Conservation (phyloP, 2,888 invertebrate genomes). For the Trichopoda pennipes region DNA sequence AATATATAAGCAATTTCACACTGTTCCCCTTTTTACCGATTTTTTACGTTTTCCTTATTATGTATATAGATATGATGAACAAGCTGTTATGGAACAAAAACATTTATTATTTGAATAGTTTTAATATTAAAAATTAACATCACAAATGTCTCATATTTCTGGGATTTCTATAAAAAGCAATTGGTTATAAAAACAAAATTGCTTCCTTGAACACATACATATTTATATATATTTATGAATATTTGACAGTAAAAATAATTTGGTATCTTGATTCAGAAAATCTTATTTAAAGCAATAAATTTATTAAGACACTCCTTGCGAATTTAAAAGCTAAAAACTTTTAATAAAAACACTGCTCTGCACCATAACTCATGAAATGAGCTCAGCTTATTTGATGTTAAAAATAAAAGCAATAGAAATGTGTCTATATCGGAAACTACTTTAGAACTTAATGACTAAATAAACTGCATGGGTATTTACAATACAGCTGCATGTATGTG, state of each 20-base stretch:
- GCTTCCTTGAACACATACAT: conserved; percentile 17
- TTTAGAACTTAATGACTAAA: too few species aligned
- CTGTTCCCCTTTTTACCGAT: too few species aligned
- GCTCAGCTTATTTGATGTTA: neutral
- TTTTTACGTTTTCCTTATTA: too few species aligned
- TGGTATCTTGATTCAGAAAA: conserved; percentile 10
- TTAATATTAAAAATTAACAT: neutral
- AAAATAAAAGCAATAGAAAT: too few species aligned
- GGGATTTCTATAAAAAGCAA: neutral
- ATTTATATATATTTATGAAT: neutral
- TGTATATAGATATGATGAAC: too few species aligned
- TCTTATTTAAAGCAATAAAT: conserved; percentile 49
- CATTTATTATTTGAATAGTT: too few species aligned
- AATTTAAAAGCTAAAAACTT: conserved; percentile 12
- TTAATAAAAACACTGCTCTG: neutral
- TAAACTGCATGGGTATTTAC: too few species aligned
- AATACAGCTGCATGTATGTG: too few species aligned
- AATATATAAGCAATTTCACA: too few species aligned
- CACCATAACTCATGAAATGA: neutral
- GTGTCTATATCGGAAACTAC: too few species aligned
- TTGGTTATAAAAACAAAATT: neutral
- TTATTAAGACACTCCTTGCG: conserved; percentile 46
- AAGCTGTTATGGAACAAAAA: too few species aligned
- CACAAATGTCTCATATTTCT: neutral
- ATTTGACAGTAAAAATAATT: conserved; percentile 9